Evolutionary conservation across 2,888 invertebrate genomes (phyloP), one percentile per base, ranked within the genome.

Genomic region (Perizoma flavofasciatum): DNA sequence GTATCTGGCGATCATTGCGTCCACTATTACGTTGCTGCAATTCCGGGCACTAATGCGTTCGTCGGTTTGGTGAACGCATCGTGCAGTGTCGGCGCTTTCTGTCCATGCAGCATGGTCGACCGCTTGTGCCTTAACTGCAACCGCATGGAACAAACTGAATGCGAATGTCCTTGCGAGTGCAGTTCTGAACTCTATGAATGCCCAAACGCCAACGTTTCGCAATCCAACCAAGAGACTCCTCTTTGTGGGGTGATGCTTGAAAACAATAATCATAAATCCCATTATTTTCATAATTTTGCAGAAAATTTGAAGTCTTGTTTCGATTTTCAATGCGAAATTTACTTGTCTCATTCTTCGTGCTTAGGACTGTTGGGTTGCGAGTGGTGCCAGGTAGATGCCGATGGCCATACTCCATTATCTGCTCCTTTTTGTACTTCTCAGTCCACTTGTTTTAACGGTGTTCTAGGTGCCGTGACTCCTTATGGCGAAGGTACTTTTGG

Each of bases 131-230:
- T 98, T 34, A 98, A 98, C 81, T 98, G 98, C 81, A 96, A 97
- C 81, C 94, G 98, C 50, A 97, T 98, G 97, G 98, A 98, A 81
- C 97, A 97, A 86, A 96, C 95, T 4, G 98, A 98, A 79, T 98
- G 98, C 74, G 98, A 98, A 83, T 98, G 98, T 78, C 98, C 98
- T 0, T 98, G 98, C 81, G 98, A 98, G 83, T 98, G 98, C 78
- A 95, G 92, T 63, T 92, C 94, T 0, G 89, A 90, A 70, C 70
- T 82, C 5, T 89, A 86, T 53, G 86, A 89, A 49, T 90, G 89
- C 52, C 82, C 87, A 0, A 80, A 81, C 55, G 70, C 82, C 0
- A 89, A 88, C 57, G 61, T 78, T 33, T 81, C 88, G 2, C 76
- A 77, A 50, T 75, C 82, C 10, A 79, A 80, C 65, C 80, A 82